phyloP scores from a whole-genome alignment of 1,140 invertebrate genomes.

The Laupala kohalensis region DNA sequence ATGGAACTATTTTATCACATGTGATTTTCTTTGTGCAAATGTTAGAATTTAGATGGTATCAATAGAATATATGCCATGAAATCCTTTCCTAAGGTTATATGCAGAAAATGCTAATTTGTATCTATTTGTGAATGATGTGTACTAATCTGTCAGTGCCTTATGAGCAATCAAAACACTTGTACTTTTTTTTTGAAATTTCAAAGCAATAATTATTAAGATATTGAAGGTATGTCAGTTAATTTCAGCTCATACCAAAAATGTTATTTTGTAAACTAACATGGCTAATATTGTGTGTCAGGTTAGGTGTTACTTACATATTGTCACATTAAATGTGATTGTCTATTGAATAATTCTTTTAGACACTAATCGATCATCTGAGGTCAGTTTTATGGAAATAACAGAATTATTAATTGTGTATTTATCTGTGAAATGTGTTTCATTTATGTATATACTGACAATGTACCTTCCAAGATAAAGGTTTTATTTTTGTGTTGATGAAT shows the following conservation, averaged over 20 bases:
- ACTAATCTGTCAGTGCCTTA: neutral
- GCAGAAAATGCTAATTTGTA: no score
- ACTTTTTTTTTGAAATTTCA: neutral
- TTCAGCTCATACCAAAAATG: neutral
- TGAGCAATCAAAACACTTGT: neutral
- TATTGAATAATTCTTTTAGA: neutral
- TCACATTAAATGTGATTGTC: neutral
- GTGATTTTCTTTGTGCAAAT: no score
- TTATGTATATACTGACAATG: neutral
- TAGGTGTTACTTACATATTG: neutral
- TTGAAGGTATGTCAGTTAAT: neutral
- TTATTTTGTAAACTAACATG: neutral
- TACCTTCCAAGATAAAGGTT: neutral
- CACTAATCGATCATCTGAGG: neutral
- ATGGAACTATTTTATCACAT: no score
- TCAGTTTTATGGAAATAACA: neutral
- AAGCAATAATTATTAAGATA: neutral
- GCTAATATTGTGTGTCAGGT: neutral
- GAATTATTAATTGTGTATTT: neutral
- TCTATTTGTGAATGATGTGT: neutral
- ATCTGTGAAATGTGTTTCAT: neutral
- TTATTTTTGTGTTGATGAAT: neutral
- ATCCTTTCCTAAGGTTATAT: no score
- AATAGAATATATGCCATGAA: no score
- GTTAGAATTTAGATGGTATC: no score